These are phyloP conservation scores for Oxytorus armatus DNA, from an alignment of 2,888 invertebrate species.

Conservation along the genomic window DNA sequence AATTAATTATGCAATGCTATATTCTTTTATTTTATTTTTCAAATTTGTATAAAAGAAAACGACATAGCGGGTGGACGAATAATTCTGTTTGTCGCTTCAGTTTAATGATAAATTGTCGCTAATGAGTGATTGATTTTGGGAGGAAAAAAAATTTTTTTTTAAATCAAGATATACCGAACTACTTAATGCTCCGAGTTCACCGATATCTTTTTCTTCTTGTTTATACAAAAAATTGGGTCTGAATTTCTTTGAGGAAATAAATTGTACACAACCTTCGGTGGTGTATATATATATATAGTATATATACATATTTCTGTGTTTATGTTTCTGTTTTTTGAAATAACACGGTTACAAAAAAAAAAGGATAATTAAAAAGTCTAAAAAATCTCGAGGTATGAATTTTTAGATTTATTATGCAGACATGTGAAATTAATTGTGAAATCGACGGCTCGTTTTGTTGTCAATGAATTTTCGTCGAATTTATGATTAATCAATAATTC, in stretches of 20 bases:
- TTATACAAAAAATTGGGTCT: slow-evolving; percentile 67
- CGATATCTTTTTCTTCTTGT: slow-evolving; percentile 53
- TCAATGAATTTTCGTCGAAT: slow-evolving; percentile 13
- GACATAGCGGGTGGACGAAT: slow-evolving; percentile 13
- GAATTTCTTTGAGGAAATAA: slow-evolving; percentile 60
- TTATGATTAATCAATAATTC: slow-evolving; percentile 3
- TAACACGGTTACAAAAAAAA: slow-evolving; percentile 20
- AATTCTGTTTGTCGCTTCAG: slow-evolving; percentile 7
- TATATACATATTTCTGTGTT: slow-evolving; percentile 66
- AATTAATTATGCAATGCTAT: no score
- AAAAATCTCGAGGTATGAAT: slow-evolving; percentile 17
- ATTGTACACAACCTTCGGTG: slow-evolving; percentile 36
- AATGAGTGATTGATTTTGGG: slow-evolving; percentile 16
- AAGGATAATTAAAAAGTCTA: not conserved
- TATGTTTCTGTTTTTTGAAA: slow-evolving; percentile 9
- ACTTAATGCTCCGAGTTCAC: slow-evolving; percentile 57
- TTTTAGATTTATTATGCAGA: slow-evolving; percentile 46
- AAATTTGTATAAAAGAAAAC: slow-evolving; percentile 22
- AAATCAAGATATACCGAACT: slow-evolving; percentile 36
- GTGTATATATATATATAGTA: slow-evolving; percentile 42
- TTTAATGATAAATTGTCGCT: slow-evolving; percentile 18
- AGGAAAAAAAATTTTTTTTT: slow-evolving; percentile 22
- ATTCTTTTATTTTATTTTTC: slow-evolving; percentile 10
- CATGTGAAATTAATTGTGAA: slow-evolving; percentile 14
- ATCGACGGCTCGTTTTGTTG: not conserved